These are phyloP conservation scores for Calycopis cecrops DNA, from an alignment of 1,140 invertebrate species.

Conservation along the genomic window DNA sequence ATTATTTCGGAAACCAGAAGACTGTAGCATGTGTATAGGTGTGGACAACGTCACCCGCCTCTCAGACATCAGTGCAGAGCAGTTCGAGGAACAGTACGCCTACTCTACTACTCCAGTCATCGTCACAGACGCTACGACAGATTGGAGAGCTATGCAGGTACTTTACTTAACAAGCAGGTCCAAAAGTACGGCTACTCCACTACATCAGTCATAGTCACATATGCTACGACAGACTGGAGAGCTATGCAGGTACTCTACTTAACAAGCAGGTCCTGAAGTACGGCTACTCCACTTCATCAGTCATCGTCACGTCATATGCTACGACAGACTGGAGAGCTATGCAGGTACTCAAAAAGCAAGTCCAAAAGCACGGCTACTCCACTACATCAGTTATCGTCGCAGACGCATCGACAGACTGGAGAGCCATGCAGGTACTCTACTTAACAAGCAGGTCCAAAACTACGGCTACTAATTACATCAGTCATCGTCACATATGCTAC, in stretches of 20 bases:
- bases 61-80: conserved; percentile 76
- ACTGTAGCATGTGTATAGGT: conserved; percentile 83
- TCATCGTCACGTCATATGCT: conserved; percentile 88
- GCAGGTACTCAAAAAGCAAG: conserved; percentile 36
- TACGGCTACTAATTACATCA: conserved; percentile 87
- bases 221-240: conserved; percentile 87
- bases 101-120: conserved; percentile 88
- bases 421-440: conserved; percentile 75
- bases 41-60: conserved; percentile 79
- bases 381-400: conserved; percentile 89
- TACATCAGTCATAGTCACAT: conserved; percentile 87
- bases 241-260: conserved; percentile 73
- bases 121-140: conserved; percentile 85
- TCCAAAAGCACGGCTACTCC: conserved; percentile 82
- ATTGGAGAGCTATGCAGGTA: conserved; percentile 85
- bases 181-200: conserved; percentile 84
- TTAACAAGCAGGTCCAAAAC: conserved; percentile 61
- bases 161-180: too few relatives aligned
- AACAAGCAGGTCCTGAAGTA: conserved; percentile 77
- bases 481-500: conserved; percentile 91
- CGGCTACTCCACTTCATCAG: conserved; percentile 86
- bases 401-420: conserved; percentile 88
- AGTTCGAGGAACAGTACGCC: conserved; percentile 85
- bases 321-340: conserved; percentile 86
- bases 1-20: conserved; percentile 80